These are phyloP conservation scores for Onthophagus sagittarius DNA, from an alignment of 2,888 invertebrate species.

Conservation along the genomic window DNA sequence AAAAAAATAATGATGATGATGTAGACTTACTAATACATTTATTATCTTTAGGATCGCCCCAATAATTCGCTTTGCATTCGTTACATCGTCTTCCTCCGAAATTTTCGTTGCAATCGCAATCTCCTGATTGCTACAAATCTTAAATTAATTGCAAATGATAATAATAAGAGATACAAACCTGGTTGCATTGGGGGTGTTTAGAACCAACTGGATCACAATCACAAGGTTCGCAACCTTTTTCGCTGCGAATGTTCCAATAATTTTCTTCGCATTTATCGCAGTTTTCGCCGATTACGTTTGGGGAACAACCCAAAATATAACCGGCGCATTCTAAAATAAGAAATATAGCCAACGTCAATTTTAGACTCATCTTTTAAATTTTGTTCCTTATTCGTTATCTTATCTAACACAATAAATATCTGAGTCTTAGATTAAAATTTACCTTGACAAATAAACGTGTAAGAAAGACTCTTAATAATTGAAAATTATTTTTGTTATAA, in stretches of 20 bases:
- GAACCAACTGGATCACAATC: constrained; percentile 90
- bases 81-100: constrained; percentile 95
- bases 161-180: constrained; percentile 47
- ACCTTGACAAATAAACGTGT: constrained; percentile 63
- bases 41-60: constrained; percentile 83
- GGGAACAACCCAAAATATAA: constrained; percentile 81
- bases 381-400: too few species aligned
- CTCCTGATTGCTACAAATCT: constrained; percentile 79
- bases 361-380: not conserved
- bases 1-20: not conserved
- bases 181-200: constrained; percentile 73
- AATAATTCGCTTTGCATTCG: constrained; percentile 90
- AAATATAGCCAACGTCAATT: not conserved
- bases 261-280: constrained; percentile 88
- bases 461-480: too few species aligned
- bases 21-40: constrained; percentile 66
- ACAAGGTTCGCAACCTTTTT: constrained; percentile 90
- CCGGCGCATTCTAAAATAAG: constrained; percentile 73
- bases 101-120: constrained; percentile 84
- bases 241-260: constrained; percentile 95
- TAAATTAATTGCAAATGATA: too few species aligned
- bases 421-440: constrained; percentile 29
- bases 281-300: constrained; percentile 83
- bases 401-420: not conserved
- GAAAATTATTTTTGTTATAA: too few species aligned